These are phyloP conservation scores for Bolinopsis microptera DNA, from an alignment of 37 sponge, comb jelly and placozoan species.

Conservation along the genomic window DNA sequence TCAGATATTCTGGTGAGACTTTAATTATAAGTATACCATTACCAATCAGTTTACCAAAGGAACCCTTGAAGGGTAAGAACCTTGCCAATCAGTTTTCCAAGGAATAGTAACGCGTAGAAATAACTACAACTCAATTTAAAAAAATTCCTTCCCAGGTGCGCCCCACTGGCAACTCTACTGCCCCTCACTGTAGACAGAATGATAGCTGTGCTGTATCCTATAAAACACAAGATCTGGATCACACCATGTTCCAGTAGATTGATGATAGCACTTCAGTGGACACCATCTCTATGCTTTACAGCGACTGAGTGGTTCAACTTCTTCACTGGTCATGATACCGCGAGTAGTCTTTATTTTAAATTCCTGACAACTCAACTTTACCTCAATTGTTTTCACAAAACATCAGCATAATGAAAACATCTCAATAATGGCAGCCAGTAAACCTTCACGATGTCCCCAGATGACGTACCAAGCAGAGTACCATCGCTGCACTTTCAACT, in stretches of 20 bases:
- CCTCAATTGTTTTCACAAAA: too few species aligned
- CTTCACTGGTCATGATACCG: not conserved
- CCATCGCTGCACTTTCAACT: not conserved
- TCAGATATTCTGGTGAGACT: not conserved
- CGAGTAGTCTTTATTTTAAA: not conserved
- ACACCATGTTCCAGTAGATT: not conserved
- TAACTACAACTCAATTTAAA: too few species aligned
- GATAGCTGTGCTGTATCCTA: not conserved
- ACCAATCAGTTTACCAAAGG: too few species aligned
- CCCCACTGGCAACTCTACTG: not conserved
- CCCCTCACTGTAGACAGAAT: not conserved
- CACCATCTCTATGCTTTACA: not conserved
- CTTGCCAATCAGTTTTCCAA: too few species aligned
- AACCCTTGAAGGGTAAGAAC: too few species aligned
- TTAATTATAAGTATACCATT: too few species aligned
- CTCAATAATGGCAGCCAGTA: not conserved
- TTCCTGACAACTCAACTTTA: too few species aligned
- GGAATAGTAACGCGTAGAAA: too few species aligned
- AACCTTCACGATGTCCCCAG: too few species aligned
- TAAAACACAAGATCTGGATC: not conserved
- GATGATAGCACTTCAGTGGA: not conserved
- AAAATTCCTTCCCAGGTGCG: not conserved
- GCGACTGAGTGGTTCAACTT: not conserved
- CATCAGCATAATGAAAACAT: too few species aligned
- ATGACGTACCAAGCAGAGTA: not conserved